These are phyloP conservation scores for Diplolepis rosae DNA, from an alignment of 2,888 invertebrate species.

Conservation along the genomic window DNA sequence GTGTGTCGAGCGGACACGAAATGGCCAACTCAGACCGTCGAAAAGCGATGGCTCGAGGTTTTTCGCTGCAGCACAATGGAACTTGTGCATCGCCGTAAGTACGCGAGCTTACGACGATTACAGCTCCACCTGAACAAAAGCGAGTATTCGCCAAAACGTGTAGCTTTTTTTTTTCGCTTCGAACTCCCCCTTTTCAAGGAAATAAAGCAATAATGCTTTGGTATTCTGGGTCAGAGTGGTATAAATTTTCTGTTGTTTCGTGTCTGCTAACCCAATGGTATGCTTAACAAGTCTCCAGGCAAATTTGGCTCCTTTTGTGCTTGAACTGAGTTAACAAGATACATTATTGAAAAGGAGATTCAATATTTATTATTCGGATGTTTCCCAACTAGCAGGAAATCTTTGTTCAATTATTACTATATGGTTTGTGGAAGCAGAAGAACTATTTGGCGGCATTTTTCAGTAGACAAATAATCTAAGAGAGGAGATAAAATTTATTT, in stretches of 20 bases:
- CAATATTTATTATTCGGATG: not conserved
- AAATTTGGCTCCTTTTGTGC: slow-evolving; percentile 14
- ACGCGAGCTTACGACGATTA: slow-evolving; percentile 53
- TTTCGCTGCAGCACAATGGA: slow-evolving; percentile 63
- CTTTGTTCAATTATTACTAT: too few relatives aligned
- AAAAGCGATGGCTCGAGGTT: slow-evolving; percentile 53
- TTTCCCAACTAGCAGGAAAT: too few relatives aligned
- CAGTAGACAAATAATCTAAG: too few relatives aligned
- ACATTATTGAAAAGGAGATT: not conserved
- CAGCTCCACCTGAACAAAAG: slow-evolving; percentile 32
- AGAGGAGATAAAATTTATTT: too few relatives aligned
- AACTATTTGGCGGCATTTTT: too few relatives aligned
- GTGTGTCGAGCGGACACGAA: slow-evolving; percentile 43
- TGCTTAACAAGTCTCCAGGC: slow-evolving; percentile 9
- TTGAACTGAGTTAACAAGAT: not conserved
- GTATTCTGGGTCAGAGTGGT: slow-evolving; percentile 20
- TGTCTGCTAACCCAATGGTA: not conserved
- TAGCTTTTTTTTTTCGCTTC: slow-evolving; percentile 16
- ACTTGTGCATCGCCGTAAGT: slow-evolving; percentile 63
- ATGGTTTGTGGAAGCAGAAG: too few relatives aligned
- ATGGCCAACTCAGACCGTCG: slow-evolving; percentile 46
- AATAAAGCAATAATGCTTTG: slow-evolving; percentile 24
- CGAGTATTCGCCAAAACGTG: not conserved
- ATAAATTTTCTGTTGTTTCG: slow-evolving; percentile 11
- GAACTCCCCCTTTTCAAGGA: not conserved